Conservation (phyloP, 2,797 vertebrate genomes). For the Coccyzus lansbergi region DNA sequence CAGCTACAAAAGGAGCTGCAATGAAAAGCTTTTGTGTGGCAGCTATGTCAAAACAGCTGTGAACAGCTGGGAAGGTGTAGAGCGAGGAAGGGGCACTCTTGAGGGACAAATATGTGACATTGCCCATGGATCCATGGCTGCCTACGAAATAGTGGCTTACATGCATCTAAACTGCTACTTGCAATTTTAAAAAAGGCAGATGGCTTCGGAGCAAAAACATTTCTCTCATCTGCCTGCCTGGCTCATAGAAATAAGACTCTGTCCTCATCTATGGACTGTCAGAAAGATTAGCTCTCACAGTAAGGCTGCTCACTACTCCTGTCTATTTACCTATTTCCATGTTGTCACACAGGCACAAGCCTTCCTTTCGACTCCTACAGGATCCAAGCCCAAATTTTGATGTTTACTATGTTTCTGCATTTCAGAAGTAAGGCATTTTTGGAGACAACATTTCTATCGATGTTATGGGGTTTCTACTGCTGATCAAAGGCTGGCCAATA, state of each 20-base stretch:
- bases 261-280: not conserved
- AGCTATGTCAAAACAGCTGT: not conserved
- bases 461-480: not conserved
- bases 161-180: not conserved
- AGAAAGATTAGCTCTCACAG: not conserved
- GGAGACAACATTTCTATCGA: not conserved
- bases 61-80: not conserved
- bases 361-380: not conserved
- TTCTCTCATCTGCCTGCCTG: not conserved
- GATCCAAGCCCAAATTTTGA: not conserved
- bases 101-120: rapidly evolving
- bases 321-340: not conserved
- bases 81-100: not conserved
- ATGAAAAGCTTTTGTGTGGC: not conserved
- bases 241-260: not conserved
- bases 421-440: not conserved
- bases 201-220: not conserved
- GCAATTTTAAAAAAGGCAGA: not conserved
- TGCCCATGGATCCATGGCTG: not conserved
- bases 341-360: not conserved
- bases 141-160: not conserved
- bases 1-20: not conserved
- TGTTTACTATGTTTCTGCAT: not conserved
- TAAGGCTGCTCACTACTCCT: not conserved
- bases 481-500: not conserved